Evolutionary conservation across 2,113 vertebrate species (phyloP).

Genomic region (Dendrocopos noguchii): DNA sequence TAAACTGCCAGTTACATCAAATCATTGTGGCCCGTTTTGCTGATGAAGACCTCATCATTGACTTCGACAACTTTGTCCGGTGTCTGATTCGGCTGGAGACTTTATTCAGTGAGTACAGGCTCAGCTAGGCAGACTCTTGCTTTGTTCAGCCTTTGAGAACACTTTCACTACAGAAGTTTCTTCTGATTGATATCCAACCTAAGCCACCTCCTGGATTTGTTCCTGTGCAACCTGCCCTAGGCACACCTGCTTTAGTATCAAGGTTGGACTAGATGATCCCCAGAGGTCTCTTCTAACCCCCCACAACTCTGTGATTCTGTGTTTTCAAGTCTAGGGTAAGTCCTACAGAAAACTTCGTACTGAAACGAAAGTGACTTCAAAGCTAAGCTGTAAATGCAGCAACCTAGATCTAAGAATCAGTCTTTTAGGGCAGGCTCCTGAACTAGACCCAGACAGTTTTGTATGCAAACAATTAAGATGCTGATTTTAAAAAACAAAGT

Average conservation of each 20-base stretch:
- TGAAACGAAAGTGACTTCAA: neutral
- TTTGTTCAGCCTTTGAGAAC: too few species aligned
- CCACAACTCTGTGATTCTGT: neutral
- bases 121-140: neutral
- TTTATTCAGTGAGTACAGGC: slow-evolving; percentile 76
- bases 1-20: slow-evolving; percentile 77
- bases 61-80: slow-evolving; percentile 82
- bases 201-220: too few species aligned
- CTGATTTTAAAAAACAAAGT: neutral
- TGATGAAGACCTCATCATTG: slow-evolving; percentile 76
- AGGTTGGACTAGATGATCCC: too few species aligned
- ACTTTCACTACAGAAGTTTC: too few species aligned
- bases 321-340: neutral
- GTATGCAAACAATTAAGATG: neutral
- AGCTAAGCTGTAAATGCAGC: neutral
- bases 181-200: too few species aligned
- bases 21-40: slow-evolving; percentile 80
- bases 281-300: too few species aligned
- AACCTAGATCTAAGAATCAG: neutral
- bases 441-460: neutral
- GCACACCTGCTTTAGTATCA: too few species aligned
- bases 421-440: neutral
- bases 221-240: too few species aligned
- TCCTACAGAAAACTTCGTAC: neutral
- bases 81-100: slow-evolving; percentile 81